A percentile compares a stretch with the other conserved stretches of the same genome.
These are phyloP conservation scores for Rutilus rutilus DNA, from an alignment of 2,113 vertebrate genomes.

Conservation along the genomic window DNA sequence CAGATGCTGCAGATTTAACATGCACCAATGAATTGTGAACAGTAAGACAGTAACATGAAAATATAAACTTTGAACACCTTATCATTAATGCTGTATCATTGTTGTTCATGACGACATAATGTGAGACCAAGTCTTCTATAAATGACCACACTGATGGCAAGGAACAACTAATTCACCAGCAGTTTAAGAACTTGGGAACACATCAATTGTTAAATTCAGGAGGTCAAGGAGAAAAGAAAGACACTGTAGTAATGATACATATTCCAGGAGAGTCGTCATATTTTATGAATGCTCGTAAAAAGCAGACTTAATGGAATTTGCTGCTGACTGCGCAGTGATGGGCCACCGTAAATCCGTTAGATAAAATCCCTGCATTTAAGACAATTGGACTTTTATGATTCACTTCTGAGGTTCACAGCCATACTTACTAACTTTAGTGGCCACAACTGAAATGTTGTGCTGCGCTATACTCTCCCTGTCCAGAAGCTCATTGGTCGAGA, in stretches of 20 bases:
- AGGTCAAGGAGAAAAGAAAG: conserved; percentile 54
- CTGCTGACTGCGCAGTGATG: conserved; percentile 69
- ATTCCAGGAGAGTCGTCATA: conserved; percentile 59
- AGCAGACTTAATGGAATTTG: conserved; percentile 65
- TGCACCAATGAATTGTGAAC: too few species aligned
- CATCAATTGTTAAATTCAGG: conserved; percentile 49
- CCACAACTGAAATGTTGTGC: conserved; percentile 94
- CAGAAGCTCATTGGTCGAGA: conserved; percentile 91
- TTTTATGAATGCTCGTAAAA: conserved; percentile 72
- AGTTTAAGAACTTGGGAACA: conserved; percentile 51
- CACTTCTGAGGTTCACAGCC: conserved; percentile 54
- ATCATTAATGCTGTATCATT: background rate
- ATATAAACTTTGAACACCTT: background rate
- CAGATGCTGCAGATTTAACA: too few species aligned
- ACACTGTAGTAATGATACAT: conserved; percentile 62
- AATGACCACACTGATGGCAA: conserved; percentile 30
- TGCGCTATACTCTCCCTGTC: conserved; percentile 91
- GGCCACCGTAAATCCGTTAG: conserved; percentile 66
- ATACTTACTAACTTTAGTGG: conserved; percentile 98
- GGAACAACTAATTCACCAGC: conserved; percentile 29
- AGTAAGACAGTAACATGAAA: too few species aligned
- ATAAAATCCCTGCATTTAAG: conserved; percentile 59
- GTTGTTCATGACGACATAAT: background rate
- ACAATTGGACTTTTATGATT: conserved; percentile 53
- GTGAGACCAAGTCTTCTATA: background rate